Base-by-base conservation (phyloP, 2,888 invertebrate genomes). In the Tortrix viridana region DNA sequence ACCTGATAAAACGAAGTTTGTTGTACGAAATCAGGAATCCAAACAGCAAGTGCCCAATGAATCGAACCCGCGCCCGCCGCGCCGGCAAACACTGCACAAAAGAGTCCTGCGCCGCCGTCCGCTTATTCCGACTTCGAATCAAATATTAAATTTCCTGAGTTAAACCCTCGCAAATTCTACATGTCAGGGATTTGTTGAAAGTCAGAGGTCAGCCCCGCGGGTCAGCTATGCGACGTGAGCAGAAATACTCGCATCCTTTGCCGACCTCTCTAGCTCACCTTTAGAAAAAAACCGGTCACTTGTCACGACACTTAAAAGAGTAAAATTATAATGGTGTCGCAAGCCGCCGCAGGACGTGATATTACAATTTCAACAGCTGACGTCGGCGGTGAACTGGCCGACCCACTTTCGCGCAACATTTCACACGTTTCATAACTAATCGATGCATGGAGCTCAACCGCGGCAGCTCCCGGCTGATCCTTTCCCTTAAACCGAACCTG, bases 71-170 rank as follows among this genome's bases (percentile, higher is more conserved):
- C 37, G 1, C 37, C n/a, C 14, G 6, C 14, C 37, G 49, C 12
- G 14, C 53, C 19, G 22, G 46, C n/a, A 46, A 46, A 47, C 47
- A 14, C 14, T 22, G 22, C 53, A 53, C 53, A 53, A 53, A 53
- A 41, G 53, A 53, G 37, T 50, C 37, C 50, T 37, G 37, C 41
- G 22, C 53, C 53, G 22, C 20, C 50, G 41, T 23, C 53, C 38
- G 53, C 53, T 37, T 53, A 53, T 53, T 53, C 53, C 53, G n/a
- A 53, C 53, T 19, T 38, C 20, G 50, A 59, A 59, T 59, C 43
- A 59, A 50, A 59, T 59, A 59, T 59, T 59, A 59, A 59, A 59
- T 50, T 59, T 50, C 50, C 50, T 43, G 58, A 59, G 43, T 44
- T 59, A 59, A 59, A 50, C 58, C 57, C 44, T 55, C 49, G 57